phyloP scores from a whole-genome alignment of 2,113 vertebrate species.

The Xenopus tropicalis region DNA sequence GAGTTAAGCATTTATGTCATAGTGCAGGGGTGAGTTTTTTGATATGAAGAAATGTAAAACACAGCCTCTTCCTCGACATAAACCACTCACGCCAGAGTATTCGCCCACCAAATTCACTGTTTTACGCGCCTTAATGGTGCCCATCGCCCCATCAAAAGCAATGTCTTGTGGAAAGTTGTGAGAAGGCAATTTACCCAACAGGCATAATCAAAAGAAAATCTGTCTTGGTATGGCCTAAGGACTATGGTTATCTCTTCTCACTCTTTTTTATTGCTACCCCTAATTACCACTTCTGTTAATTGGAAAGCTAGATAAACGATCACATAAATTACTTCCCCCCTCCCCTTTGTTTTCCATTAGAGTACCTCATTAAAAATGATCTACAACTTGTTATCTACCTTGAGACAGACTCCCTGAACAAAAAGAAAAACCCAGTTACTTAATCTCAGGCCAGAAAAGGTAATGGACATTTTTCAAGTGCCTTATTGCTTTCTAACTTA shows the following conservation, averaged over 20 bases:
- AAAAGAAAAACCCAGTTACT: neutral
- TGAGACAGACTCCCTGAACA: neutral
- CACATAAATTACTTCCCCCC: conserved; percentile 13
- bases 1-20: too few relatives aligned
- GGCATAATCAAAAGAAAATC: neutral
- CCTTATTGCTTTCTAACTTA: conserved; percentile 15
- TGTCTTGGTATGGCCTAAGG: neutral
- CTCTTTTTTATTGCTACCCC: conserved; percentile 22
- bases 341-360: neutral
- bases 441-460: conserved; percentile 19
- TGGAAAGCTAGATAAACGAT: conserved; percentile 35
- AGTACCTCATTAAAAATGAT: conserved; percentile 45
- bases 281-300: conserved; percentile 45
- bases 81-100: too few relatives aligned
- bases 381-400: conserved; percentile 29
- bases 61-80: too few relatives aligned
- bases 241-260: conserved; percentile 4
- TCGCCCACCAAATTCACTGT: too few relatives aligned
- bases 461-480: neutral
- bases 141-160: neutral
- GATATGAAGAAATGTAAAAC: too few relatives aligned
- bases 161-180: neutral
- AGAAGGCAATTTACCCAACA: neutral
- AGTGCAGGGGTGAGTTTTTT: too few relatives aligned
- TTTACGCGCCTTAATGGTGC: neutral